phyloP scores from a whole-genome alignment of 2,888 invertebrate genomes.

The Aleiodes alternator region DNA sequence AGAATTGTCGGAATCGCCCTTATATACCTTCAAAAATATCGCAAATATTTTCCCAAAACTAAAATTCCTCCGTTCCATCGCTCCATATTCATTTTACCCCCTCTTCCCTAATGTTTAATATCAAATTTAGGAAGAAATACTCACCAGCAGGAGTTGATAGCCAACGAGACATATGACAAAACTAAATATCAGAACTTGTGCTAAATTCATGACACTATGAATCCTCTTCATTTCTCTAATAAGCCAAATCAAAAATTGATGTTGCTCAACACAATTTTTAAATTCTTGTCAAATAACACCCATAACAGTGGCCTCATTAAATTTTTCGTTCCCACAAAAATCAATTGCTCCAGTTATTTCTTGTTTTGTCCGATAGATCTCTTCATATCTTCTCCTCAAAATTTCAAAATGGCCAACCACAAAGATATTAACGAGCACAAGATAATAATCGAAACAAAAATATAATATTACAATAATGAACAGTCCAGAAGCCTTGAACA shows the following conservation, averaged over 20 bases:
- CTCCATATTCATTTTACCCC: no score
- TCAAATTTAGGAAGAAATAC: no score
- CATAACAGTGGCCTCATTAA: background rate
- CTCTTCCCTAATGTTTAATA: no score
- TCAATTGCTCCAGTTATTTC: background rate
- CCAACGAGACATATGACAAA: background rate
- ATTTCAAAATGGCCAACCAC: background rate
- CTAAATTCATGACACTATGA: background rate
- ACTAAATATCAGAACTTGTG: background rate
- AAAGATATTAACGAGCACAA: background rate
- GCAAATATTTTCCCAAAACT: no score
- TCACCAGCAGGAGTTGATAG: conserved; percentile 13
- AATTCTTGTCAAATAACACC: background rate
- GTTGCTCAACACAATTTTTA: background rate
- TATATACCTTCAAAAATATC: no score
- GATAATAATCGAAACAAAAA: background rate
- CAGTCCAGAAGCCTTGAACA: background rate
- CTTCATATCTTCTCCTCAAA: background rate
- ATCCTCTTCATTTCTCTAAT: background rate
- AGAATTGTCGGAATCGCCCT: no score
- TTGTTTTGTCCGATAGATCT: background rate
- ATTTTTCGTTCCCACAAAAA: no score
- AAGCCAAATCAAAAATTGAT: conserved; percentile 10
- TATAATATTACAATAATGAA: background rate
- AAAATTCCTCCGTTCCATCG: no score